Evolutionary conservation across 1,140 invertebrate genomes (phyloP), one percentile per base, ranked within the genome.

Genomic region (Condylostylus longicornis): DNA sequence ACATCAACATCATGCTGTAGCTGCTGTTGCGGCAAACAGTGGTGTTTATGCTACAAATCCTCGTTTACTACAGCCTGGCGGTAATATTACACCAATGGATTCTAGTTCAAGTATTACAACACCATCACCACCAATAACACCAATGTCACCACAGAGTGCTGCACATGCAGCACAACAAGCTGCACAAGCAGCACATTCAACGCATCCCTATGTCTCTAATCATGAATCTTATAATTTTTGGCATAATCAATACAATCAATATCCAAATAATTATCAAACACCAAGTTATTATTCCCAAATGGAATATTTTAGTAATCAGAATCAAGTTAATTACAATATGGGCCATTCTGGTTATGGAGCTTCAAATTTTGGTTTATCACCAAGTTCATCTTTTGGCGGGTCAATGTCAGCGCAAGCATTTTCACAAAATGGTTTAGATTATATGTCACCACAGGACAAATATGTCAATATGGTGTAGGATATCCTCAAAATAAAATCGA

Each of bases 91-190:
- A 23, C 71, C 72, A 1, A 50, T 74, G 41, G 72, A 72, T 10
- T 74, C 72, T 20, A 75, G 72, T 43, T 71, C 69, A 5, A 72
- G 70, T 35, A 73, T 74, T 2, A 74, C 73, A 2, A 75, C 73
- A 0, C 73, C 73, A 0, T 75, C 72, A 13, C 72, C 73, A 17
- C 72, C 72, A 12, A 71, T 72, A 10, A 72, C 68, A 18, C 64
- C 51, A 18, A 58, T 58, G 55, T 58, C 55, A 21, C 69, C 69
- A 13, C 67, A 71, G 25, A 69, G 64, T 47, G 55, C 55, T 6
- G 54, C 54, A 15, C 30, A 32, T 17, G 55, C 55, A 7, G 55
- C 54, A 3, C 53, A 53, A 6, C 51, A 53, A 35, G 53, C 54
- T 18, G 53, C 53, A 25, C 48, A 53, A n/a, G 48, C 49, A 19